These are phyloP conservation scores for Dyspetes luteomarginatus DNA, from an alignment of 2,888 invertebrate species.

Conservation along the genomic window DNA sequence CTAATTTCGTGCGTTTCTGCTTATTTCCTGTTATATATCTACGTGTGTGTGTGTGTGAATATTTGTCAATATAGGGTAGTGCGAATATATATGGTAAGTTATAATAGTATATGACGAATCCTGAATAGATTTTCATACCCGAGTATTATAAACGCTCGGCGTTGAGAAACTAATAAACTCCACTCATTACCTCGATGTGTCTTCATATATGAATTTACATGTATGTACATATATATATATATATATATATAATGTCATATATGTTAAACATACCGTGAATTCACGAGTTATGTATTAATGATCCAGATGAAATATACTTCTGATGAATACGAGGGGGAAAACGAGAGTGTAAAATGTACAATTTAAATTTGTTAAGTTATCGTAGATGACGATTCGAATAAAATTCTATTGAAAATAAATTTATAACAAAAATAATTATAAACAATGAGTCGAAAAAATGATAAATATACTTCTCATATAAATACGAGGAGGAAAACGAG, in stretches of 20 bases:
- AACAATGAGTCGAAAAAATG: too few relatives aligned
- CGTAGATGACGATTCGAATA: too few relatives aligned
- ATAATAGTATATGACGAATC: constrained; percentile 35
- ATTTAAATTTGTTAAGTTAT: background rate
- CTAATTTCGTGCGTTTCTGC: constrained; percentile 43
- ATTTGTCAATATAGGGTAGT: background rate
- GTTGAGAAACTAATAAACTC: constrained; percentile 62
- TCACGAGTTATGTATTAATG: constrained; percentile 21
- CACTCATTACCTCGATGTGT: constrained; percentile 47
- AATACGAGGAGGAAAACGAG: constrained; percentile 1
- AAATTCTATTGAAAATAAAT: too few relatives aligned
- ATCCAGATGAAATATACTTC: constrained; percentile 4
- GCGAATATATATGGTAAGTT: constrained; percentile 8
- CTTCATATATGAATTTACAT: background rate
- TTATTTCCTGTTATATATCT: constrained; percentile 18
- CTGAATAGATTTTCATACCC: constrained; percentile 5
- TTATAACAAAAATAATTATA: too few relatives aligned
- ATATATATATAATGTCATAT: background rate
- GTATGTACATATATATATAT: background rate
- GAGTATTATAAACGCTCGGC: constrained; percentile 38
- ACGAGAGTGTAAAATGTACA: background rate
- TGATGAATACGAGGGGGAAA: background rate
- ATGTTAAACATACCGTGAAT: constrained; percentile 5
- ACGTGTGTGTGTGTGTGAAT: background rate
- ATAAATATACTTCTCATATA: background rate